These are phyloP conservation scores for Leptobrachium leishanense DNA, from an alignment of 2,113 vertebrate species.

Conservation along the genomic window DNA sequence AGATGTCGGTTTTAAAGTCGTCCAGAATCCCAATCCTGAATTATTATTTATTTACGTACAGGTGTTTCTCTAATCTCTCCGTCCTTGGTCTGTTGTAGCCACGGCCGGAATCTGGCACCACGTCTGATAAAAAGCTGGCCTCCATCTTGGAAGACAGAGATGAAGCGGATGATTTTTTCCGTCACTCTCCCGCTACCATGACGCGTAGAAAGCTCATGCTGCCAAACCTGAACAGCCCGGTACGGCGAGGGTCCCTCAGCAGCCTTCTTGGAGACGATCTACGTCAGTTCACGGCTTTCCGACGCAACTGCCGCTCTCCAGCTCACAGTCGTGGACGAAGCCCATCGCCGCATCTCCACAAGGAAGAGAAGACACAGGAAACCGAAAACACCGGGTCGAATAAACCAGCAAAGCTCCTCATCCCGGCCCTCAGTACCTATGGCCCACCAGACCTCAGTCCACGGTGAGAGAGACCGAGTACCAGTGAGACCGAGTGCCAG, in stretches of 20 bases:
- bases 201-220: constrained; percentile 70
- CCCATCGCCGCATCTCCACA: constrained; percentile 64
- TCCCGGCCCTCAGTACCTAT: constrained; percentile 73
- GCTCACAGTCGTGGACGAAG: constrained; percentile 65
- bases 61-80: no score
- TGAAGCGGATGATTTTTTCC: constrained; percentile 64
- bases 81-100: constrained; percentile 58
- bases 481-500: no score
- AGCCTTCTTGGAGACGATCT: constrained; percentile 82
- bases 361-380: constrained; percentile 53
- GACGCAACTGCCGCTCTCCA: constrained; percentile 70
- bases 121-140: constrained; percentile 71
- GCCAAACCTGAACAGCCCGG: constrained; percentile 69
- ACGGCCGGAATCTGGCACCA: constrained; percentile 59
- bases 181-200: constrained; percentile 65
- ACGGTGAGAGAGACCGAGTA: no score
- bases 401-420: constrained; percentile 79
- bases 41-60: no score
- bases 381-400: constrained; percentile 22
- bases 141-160: constrained; percentile 73
- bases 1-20: no score
- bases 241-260: constrained; percentile 70
- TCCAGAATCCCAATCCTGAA: no score
- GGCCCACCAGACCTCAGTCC: constrained; percentile 86
- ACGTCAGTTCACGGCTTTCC: constrained; percentile 72